Evolutionary conservation across 2,888 invertebrate genomes (phyloP).

Genomic region (Blastobasis adustella): DNA sequence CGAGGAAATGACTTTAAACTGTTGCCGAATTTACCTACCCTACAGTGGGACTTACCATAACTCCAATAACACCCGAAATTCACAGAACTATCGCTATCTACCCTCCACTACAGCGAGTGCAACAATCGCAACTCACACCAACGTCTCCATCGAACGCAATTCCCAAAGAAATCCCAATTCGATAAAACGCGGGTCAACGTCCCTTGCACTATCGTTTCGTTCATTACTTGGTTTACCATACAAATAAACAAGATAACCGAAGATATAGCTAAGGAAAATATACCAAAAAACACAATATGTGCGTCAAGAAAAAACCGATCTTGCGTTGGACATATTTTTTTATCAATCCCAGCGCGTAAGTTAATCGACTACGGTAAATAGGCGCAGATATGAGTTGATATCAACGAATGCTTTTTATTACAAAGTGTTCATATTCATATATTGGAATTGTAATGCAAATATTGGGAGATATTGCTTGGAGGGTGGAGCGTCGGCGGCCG

Average conservation of each 20-base stretch:
- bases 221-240: constrained; percentile 54
- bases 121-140: too few relatives aligned
- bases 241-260: constrained; percentile 57
- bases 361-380: constrained; percentile 10
- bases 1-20: too few relatives aligned
- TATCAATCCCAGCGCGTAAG: neutral
- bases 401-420: neutral
- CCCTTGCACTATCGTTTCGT: constrained; percentile 53
- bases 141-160: too few relatives aligned
- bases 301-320: constrained; percentile 45
- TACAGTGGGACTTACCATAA: too few relatives aligned
- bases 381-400: constrained; percentile 8
- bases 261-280: constrained; percentile 40
- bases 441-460: neutral
- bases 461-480: neutral
- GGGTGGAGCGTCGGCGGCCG: too few relatives aligned
- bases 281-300: constrained; percentile 37
- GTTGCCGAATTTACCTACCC: too few relatives aligned
- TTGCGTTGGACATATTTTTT: neutral
- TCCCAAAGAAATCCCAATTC: too few relatives aligned
- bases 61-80: too few relatives aligned
- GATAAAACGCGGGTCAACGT: constrained; percentile 33
- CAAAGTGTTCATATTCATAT: neutral
- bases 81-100: too few relatives aligned
- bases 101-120: too few relatives aligned